Conservation (phyloP, 2,797 vertebrate species). For the Myotis pilosus region DNA sequence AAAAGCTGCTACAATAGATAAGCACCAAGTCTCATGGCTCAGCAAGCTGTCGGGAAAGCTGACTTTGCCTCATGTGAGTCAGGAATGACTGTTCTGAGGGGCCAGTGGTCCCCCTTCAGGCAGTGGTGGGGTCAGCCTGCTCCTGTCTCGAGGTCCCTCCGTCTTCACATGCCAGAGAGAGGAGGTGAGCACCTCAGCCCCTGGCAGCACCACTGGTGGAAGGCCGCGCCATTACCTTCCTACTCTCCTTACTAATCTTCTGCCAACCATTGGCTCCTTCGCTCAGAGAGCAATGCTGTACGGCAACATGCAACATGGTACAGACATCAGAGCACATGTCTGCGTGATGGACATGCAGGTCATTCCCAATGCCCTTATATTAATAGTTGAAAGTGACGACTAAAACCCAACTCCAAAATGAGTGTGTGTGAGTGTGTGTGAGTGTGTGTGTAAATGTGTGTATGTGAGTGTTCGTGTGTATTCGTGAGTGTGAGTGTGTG, state of each 20-base stretch:
- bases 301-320: too few relatives aligned
- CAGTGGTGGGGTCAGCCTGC: neutral
- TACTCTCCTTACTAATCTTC: neutral
- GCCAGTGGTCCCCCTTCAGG: neutral
- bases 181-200: neutral
- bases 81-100: neutral
- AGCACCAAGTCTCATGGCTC: neutral
- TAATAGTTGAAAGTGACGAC: neutral
- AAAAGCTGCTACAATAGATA: neutral
- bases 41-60: neutral
- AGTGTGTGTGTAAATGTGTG: too few relatives aligned
- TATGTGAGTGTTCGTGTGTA: too few relatives aligned
- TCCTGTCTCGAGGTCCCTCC: neutral
- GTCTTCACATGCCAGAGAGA: neutral
- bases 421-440: neutral
- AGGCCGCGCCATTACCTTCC: rapidly evolving
- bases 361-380: neutral
- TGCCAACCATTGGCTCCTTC: neutral
- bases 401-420: neutral
- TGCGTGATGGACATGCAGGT: rapidly evolving
- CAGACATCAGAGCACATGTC: rapidly evolving
- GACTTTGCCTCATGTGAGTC: neutral
- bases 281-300: neutral
- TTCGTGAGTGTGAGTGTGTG: too few relatives aligned
- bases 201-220: neutral